A percentile compares a stretch with the other conserved stretches of the same genome.
Conservation (phyloP, 1,140 invertebrate genomes). For the Apis dorsata region DNA sequence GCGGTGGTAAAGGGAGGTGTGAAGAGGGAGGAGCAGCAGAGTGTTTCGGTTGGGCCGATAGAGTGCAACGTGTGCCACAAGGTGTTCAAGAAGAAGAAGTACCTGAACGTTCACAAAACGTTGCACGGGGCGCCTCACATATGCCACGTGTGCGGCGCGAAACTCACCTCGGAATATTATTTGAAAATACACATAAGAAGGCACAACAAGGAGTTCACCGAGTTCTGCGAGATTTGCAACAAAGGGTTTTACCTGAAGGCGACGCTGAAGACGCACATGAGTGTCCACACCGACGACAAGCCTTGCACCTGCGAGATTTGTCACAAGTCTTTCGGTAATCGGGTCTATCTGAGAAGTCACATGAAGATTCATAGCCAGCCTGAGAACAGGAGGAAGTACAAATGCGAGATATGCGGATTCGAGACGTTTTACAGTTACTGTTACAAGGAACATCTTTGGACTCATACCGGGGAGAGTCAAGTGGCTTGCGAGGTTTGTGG, state of each 20-base stretch:
- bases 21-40: constrained; percentile 8
- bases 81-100: constrained; percentile 70
- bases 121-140: constrained; percentile 61
- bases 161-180: constrained; percentile 64
- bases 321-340: constrained; percentile 77
- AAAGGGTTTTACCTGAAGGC: constrained; percentile 87
- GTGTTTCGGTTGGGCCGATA: constrained; percentile 89
- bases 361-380: constrained; percentile 65
- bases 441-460: constrained; percentile 79
- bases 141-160: constrained; percentile 72
- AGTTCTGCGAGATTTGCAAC: constrained; percentile 84
- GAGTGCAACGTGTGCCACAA: constrained; percentile 79
- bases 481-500: constrained; percentile 82
- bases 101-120: constrained; percentile 66
- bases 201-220: constrained; percentile 72
- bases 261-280: constrained; percentile 69
- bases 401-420: constrained; percentile 68
- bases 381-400: constrained; percentile 60
- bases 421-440: constrained; percentile 67
- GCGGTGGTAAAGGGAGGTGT: not conserved
- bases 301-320: constrained; percentile 78
- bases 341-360: constrained; percentile 66
- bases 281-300: constrained; percentile 65
- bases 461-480: constrained; percentile 80
- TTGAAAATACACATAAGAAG: constrained; percentile 70